phyloP scores from a whole-genome alignment of 1,140 invertebrate species.

The Octopus bimaculoides region DNA sequence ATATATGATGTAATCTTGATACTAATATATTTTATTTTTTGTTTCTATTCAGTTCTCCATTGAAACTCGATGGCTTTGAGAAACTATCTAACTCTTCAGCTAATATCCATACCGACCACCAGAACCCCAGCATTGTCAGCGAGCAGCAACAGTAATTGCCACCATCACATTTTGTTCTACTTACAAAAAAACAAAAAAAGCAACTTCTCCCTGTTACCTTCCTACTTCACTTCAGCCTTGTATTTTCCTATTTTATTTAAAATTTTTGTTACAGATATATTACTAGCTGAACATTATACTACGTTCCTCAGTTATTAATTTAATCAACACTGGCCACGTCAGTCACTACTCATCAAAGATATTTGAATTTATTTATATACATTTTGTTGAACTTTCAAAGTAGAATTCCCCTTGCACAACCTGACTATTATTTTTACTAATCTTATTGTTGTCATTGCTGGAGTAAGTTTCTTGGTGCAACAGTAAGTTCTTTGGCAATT shows the following conservation, averaged over 20 bases:
- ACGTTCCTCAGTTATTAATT: neutral
- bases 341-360: constrained; percentile 6
- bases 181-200: neutral
- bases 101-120: neutral
- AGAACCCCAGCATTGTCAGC: neutral
- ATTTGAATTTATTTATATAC: neutral
- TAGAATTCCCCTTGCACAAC: too few relatives aligned
- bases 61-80: constrained; percentile 11
- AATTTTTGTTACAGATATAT: neutral
- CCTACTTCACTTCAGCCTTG: neutral
- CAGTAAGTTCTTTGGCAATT: too few relatives aligned
- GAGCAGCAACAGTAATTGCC: neutral
- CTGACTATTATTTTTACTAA: too few relatives aligned
- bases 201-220: neutral
- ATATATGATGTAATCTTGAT: neutral
- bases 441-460: too few relatives aligned
- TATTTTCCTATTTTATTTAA: neutral
- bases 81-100: constrained; percentile 5
- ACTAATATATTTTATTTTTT: neutral
- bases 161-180: neutral
- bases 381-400: neutral
- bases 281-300: neutral
- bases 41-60: constrained; percentile 1
- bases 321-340: neutral
- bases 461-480: too few relatives aligned